Evolutionary conservation across 1,140 invertebrate species (phyloP).

Genomic region (Globodera rostochiensis): DNA sequence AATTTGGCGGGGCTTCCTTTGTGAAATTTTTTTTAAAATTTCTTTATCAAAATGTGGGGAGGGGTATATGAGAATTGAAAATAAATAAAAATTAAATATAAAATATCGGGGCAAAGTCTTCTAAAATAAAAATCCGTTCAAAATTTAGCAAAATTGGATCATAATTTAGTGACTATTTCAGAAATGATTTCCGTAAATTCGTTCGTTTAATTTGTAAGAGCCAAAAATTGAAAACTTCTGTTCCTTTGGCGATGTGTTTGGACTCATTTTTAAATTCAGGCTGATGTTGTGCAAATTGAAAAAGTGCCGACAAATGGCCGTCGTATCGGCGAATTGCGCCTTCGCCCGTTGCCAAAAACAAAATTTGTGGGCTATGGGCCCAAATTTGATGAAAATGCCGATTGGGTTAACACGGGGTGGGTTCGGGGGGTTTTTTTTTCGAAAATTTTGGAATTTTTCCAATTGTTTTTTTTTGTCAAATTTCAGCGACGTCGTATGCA

Average conservation of each 20-base stretch:
- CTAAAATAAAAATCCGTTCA: too few relatives aligned
- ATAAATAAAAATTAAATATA: slow-evolving; percentile 1
- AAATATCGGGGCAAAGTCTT: background rate
- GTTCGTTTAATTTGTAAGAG: too few relatives aligned
- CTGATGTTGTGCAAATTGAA: slow-evolving; percentile 45
- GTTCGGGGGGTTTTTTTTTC: slow-evolving; percentile 17
- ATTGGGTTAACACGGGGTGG: slow-evolving; percentile 58
- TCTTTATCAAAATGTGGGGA: too few relatives aligned
- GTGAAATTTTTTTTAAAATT: too few relatives aligned
- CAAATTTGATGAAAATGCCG: slow-evolving; percentile 40
- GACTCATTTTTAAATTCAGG: slow-evolving; percentile 18
- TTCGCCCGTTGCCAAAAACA: slow-evolving; percentile 47
- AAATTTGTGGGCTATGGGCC: slow-evolving; percentile 62
- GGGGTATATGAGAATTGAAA: background rate
- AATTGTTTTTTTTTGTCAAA: slow-evolving; percentile 16
- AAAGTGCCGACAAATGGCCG: slow-evolving; percentile 45
- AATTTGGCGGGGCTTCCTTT: too few relatives aligned
- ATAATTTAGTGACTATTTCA: too few relatives aligned
- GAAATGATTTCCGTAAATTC: background rate
- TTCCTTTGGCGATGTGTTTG: background rate
- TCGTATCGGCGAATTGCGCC: slow-evolving; percentile 53
- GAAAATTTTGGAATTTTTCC: background rate
- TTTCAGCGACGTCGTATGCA: slow-evolving; percentile 54
- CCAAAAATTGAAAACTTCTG: too few relatives aligned
- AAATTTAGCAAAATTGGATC: too few relatives aligned